Base-by-base conservation (phyloP, 2,113 vertebrate species). In the Phasianus colchicus region DNA sequence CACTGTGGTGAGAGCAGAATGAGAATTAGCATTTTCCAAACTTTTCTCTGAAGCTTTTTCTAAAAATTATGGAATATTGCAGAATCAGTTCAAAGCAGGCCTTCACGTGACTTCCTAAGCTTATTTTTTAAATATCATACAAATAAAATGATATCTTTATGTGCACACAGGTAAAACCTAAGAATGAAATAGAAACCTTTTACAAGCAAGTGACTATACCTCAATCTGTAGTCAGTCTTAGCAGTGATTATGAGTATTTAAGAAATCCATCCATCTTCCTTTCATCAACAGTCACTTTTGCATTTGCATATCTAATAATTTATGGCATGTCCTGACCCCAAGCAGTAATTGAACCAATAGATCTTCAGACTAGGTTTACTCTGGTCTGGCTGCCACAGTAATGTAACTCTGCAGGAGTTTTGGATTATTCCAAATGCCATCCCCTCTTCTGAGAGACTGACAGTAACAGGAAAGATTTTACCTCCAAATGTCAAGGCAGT, bases 271-370 rank as follows among this genome's bases (percentile, higher is more conserved):
- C 76, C 85, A 90, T 94, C 93, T 96, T 95, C 92, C 91, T 95
- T 96, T 95, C 93, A 94, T 88, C 93, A 94, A 72, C 67, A 93
- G 88, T 64, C 75, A 84, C 80, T 88, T 91, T 88, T 94, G 80
- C 93, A 95, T 95, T 96, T 94, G 93, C 96, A 96, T 96, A 94
- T 90, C 88, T 95, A 93, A 95, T 97, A 96, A 97, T 96, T 95
- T 95, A 96, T 91, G 90, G 90, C 91, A 54, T 78, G 88, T 86
- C 85, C 88, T 95, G 91, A 96, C 94, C 93, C 83, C 79, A 50
- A 94, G 94, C 86, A 93, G 80, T 95, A 95, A 97, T 93, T 95
- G 94, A 95, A 93, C 93, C 80, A 95, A 94, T 97, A 97, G 93
- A 95, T 97, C 93, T 96, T 97, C 93, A 75, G 77, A 61, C 73